A percentile compares a stretch with the other conserved stretches of the same genome.
These are phyloP conservation scores for Hipposideros larvatus DNA, from an alignment of 2,797 vertebrate species.

Conservation along the genomic window DNA sequence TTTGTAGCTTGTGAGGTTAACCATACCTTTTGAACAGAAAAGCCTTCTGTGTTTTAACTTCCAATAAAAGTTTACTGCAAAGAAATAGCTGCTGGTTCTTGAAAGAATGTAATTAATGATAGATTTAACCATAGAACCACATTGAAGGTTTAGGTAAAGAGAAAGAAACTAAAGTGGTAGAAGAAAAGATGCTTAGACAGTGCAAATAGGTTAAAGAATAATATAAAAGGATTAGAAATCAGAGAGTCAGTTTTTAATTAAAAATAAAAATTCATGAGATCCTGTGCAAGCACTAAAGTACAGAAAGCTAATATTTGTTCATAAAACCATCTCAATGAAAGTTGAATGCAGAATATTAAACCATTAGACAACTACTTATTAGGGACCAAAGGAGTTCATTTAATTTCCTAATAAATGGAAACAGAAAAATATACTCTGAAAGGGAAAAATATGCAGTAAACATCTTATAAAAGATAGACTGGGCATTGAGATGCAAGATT, in stretches of 20 bases:
- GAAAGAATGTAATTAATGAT: neutral
- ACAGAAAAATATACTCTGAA: constrained; percentile 29
- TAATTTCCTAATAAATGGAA: constrained; percentile 69
- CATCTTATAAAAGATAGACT: neutral
- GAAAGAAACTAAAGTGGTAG: neutral
- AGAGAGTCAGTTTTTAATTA: constrained; percentile 77
- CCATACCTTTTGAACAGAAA: constrained; percentile 22
- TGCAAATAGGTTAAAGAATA: constrained; percentile 56
- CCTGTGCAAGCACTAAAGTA: constrained; percentile 70
- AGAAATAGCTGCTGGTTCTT: constrained; percentile 32
- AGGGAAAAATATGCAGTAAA: neutral
- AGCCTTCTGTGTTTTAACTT: neutral
- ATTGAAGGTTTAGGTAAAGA: neutral
- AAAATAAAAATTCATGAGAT: constrained; percentile 84
- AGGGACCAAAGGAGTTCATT: constrained; percentile 71
- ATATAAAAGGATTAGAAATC: constrained; percentile 71
- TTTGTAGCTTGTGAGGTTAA: neutral
- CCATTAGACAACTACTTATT: constrained; percentile 66
- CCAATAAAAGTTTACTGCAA: constrained; percentile 11
- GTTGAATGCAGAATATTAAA: constrained; percentile 76
- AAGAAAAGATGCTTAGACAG: constrained; percentile 53
- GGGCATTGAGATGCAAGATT: neutral
- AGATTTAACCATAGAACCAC: neutral
- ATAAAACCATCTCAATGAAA: constrained; percentile 70
- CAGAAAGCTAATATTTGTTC: constrained; percentile 82